phyloP scores from a whole-genome alignment of 2,113 vertebrate species.

The Eptesicus fuscus region DNA sequence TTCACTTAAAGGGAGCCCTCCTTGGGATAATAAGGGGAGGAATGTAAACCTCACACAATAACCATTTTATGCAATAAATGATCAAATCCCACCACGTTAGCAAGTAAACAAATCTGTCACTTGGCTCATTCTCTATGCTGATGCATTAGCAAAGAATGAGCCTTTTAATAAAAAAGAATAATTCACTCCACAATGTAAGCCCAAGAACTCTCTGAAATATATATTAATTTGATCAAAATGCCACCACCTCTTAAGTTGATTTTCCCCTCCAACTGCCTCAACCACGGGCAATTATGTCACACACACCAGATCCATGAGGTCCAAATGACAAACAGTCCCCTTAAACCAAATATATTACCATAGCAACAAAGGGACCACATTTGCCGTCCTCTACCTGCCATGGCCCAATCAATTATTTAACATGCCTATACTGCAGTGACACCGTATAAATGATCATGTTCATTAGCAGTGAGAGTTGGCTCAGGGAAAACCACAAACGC shows the following conservation, averaged over 20 bases:
- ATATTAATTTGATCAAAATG: constrained; percentile 47
- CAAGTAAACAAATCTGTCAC: constrained; percentile 56
- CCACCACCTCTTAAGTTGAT: constrained; percentile 29
- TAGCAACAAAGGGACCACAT: constrained; percentile 79
- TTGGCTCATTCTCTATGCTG: constrained; percentile 23
- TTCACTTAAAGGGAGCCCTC: constrained; percentile 9
- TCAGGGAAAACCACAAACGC: constrained; percentile 68
- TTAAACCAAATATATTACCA: constrained; percentile 83
- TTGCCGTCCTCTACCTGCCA: constrained; percentile 79
- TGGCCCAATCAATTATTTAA: constrained; percentile 82
- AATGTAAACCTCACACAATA: constrained; percentile 4
- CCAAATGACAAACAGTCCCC: constrained; percentile 79
- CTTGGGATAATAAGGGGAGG: not conserved
- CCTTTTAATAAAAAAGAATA: constrained; percentile 23
- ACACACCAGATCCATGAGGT: constrained; percentile 59
- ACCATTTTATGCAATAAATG: constrained; percentile 43
- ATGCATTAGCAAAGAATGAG: constrained; percentile 21
- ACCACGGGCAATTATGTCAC: constrained; percentile 71
- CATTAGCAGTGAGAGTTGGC: constrained; percentile 72
- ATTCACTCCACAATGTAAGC: not conserved
- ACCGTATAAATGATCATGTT: constrained; percentile 78
- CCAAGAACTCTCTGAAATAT: constrained; percentile 14
- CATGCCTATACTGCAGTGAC: constrained; percentile 75
- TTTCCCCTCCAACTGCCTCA: constrained; percentile 48
- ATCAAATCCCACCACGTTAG: not conserved